Evolutionary conservation across 2,888 invertebrate genomes (phyloP), one percentile per base, ranked within the genome.

Genomic region (Trichogramma evanescens): DNA sequence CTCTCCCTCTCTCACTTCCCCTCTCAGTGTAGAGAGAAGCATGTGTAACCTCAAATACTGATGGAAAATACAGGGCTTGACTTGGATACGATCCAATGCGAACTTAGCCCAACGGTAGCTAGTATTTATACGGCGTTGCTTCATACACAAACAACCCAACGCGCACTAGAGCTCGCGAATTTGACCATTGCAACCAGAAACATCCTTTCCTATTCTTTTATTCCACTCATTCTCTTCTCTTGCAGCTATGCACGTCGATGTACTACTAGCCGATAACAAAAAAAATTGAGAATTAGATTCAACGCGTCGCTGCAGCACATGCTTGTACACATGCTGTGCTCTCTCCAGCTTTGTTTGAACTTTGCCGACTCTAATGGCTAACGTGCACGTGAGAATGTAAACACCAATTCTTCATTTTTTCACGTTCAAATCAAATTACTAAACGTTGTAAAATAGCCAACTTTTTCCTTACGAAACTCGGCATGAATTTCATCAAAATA

Each of bases 51-150:
- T 70, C 69, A 70, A 72, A 26, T 26, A 72, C 67, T 63, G 68
- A 68, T 63, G 69, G 26, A 70, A 71, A 73, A 73, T 69, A 69
- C 67, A 62, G 62, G 26, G 26, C 26, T 26, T 26, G 26, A 73
- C 66, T 73, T 72, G 74, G 73, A 73, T 68, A 63, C 61, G 65
- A 66, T 74, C 72, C 73, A 73, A 71, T 65, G 66, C 53, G 67
- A 69, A 71, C 70, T 70, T 73, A 69, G 72, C 71, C 70, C 66
- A 68, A 64, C 68, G 64, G 66, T 66, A 62, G 50, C 46, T 48
- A 48, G 49, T 13, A n/a, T 50, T 50, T 26, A 10, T 45, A n/a
- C 45, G 26, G 26, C 26, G 26, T 26, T 26, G 65, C 68, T 67
- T 70, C 68, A 67, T 62, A 60, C 66, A 26, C 26, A 70, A 71